phyloP scores from a whole-genome alignment of 2,888 invertebrate genomes.

The Drosophila nr. perissopoda region DNA sequence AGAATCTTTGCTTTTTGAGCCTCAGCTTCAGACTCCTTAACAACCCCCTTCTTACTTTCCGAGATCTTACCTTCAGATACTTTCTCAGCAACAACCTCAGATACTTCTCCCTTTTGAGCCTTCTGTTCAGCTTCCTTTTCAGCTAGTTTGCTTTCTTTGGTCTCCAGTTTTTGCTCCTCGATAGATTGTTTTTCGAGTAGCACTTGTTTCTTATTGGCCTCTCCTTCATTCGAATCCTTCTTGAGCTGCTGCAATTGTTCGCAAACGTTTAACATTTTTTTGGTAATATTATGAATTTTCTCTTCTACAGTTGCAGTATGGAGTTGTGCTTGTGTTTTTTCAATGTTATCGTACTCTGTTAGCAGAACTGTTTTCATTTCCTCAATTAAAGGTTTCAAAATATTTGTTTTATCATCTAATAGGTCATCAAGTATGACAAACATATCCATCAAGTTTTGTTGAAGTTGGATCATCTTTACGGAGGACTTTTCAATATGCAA shows the following conservation, averaged over 20 bases:
- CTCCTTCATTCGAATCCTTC: not conserved
- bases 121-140: constrained; percentile 4
- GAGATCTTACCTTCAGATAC: not conserved
- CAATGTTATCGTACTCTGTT: constrained; percentile 66
- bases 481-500: constrained; percentile 69
- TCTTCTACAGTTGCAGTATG: constrained; percentile 36
- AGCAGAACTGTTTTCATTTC: constrained; percentile 54
- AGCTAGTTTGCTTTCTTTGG: not conserved
- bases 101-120: not conserved
- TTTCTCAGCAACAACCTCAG: constrained; percentile 10
- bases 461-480: constrained; percentile 75
- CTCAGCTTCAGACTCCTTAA: not conserved
- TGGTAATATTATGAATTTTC: constrained; percentile 52
- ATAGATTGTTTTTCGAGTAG: not conserved
- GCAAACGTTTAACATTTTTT: constrained; percentile 46
- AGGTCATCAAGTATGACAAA: constrained; percentile 79
- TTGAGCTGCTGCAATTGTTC: constrained; percentile 42
- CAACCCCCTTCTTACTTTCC: not conserved
- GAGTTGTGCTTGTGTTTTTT: constrained; percentile 44
- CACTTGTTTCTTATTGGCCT: not conserved
- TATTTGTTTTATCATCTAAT: constrained; percentile 44
- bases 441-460: constrained; percentile 80
- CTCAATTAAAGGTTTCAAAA: constrained; percentile 50
- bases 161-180: not conserved
- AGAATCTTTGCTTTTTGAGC: not conserved